A percentile compares a stretch with the other conserved stretches of the same genome.
Conservation (phyloP, 2,113 vertebrate genomes). For the Gobio gobio region DNA sequence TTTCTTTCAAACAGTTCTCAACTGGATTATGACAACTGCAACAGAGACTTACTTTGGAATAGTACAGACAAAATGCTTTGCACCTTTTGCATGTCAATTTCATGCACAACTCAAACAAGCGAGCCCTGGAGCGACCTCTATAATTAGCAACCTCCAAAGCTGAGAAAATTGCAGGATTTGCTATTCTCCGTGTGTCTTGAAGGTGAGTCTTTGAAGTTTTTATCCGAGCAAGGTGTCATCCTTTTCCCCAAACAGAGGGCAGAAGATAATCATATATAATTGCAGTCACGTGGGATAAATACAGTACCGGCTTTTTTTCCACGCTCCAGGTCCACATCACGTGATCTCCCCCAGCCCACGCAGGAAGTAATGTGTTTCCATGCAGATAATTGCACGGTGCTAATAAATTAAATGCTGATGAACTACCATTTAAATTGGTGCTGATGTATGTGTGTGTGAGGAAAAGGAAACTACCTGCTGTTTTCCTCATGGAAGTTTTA, state of each 20-base stretch:
- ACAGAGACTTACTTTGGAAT: not conserved
- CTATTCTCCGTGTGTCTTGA: slow-evolving; percentile 14
- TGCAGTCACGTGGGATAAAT: slow-evolving; percentile 58
- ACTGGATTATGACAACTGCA: not conserved
- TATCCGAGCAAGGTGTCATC: slow-evolving; percentile 25
- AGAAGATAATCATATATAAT: slow-evolving; percentile 56
- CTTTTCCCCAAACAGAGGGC: slow-evolving; percentile 30
- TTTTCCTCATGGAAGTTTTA: slow-evolving; percentile 9
- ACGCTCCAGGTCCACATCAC: slow-evolving; percentile 36
- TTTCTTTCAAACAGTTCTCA: not conserved
- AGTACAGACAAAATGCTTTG: not conserved
- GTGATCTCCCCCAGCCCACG: slow-evolving; percentile 37
- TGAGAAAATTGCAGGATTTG: slow-evolving; percentile 6
- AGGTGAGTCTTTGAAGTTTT: slow-evolving; percentile 48
- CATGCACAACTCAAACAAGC: not conserved
- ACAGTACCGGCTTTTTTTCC: slow-evolving; percentile 10
- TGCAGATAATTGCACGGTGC: slow-evolving; percentile 55
- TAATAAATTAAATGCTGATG: slow-evolving; percentile 64
- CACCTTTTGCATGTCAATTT: not conserved
- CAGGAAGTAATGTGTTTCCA: slow-evolving; percentile 50
- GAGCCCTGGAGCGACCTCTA: not conserved
- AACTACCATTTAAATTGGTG: slow-evolving; percentile 56
- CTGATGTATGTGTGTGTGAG: slow-evolving; percentile 27
- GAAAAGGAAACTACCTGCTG: not conserved
- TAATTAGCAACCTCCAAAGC: slow-evolving; percentile 2